These are phyloP conservation scores for Siniperca undulata DNA, from an alignment of 2,797 vertebrate species.

Conservation along the genomic window DNA sequence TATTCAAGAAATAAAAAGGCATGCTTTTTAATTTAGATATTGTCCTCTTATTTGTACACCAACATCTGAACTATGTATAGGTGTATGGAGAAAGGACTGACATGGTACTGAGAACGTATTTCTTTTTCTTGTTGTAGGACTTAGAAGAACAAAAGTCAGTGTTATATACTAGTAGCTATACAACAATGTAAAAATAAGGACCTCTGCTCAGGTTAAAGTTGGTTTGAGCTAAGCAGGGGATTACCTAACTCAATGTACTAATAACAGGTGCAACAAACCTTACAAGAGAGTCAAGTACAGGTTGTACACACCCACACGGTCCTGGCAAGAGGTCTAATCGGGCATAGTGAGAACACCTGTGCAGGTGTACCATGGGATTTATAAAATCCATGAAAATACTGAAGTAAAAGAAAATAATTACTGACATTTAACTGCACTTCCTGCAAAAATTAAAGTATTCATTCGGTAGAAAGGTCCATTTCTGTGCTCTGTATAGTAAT, in stretches of 20 bases:
- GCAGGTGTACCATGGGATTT: background rate
- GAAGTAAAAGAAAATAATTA: background rate
- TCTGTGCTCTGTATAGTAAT: background rate
- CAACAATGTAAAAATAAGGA: background rate
- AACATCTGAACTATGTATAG: background rate
- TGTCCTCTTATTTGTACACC: slow-evolving; percentile 66
- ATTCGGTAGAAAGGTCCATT: background rate
- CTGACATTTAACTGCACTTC: background rate
- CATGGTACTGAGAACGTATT: background rate
- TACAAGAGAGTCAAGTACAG: background rate
- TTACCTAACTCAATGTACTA: background rate
- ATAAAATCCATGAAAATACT: background rate
- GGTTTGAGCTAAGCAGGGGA: background rate
- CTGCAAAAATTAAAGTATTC: too few relatives aligned
- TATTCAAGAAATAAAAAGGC: slow-evolving; percentile 81
- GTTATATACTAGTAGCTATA: background rate
- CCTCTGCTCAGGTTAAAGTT: background rate
- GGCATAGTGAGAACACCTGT: background rate
- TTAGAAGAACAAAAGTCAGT: background rate
- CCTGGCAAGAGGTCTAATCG: background rate
- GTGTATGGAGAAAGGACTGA: background rate
- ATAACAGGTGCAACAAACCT: background rate
- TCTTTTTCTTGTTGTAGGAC: background rate
- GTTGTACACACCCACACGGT: background rate
- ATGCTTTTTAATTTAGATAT: slow-evolving; percentile 85